Percentiles rank a stretch among this genome's conserved stretches.
These are phyloP conservation scores for Gulo gulo DNA, from an alignment of 2,113 vertebrate genomes.

Conservation along the genomic window DNA sequence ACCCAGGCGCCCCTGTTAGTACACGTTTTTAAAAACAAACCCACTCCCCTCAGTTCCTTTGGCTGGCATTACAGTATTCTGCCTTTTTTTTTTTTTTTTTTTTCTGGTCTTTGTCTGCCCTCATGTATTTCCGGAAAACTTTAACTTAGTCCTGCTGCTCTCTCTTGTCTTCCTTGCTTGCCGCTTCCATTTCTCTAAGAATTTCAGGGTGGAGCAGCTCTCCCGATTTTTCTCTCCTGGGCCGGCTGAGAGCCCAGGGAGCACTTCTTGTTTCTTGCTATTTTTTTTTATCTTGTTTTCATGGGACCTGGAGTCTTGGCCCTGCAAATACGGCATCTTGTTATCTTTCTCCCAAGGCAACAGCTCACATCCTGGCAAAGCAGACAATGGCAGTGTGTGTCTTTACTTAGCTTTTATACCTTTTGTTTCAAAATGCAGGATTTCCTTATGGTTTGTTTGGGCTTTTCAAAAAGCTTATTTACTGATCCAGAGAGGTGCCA, in stretches of 20 bases:
- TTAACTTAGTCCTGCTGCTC: not conserved
- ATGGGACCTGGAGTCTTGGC: not conserved
- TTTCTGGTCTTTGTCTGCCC: not conserved
- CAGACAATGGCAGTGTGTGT: constrained; percentile 19
- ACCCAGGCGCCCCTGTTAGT: too few species aligned
- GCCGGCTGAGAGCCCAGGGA: not conserved
- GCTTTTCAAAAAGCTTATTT: constrained; percentile 56
- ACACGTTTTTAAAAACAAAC: not conserved
- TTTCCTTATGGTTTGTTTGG: constrained; percentile 73
- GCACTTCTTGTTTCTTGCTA: not conserved
- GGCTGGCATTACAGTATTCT: too few species aligned
- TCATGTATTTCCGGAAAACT: constrained; percentile 53
- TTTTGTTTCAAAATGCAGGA: constrained; percentile 69
- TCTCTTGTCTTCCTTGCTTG: not conserved
- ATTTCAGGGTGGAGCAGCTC: not conserved
- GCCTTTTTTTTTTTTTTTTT: not conserved
- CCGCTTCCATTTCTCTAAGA: not conserved
- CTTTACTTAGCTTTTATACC: constrained; percentile 52
- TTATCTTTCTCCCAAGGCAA: constrained; percentile 52
- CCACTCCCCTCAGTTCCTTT: not conserved
- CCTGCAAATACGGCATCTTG: not conserved
- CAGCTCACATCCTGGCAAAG: constrained; percentile 47
- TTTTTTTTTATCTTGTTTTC: constrained; percentile 23
- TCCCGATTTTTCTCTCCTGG: not conserved
- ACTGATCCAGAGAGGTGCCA: constrained; percentile 50